Evolutionary conservation across 2,888 invertebrate genomes (phyloP).

Genomic region (Eudemis profundana): DNA sequence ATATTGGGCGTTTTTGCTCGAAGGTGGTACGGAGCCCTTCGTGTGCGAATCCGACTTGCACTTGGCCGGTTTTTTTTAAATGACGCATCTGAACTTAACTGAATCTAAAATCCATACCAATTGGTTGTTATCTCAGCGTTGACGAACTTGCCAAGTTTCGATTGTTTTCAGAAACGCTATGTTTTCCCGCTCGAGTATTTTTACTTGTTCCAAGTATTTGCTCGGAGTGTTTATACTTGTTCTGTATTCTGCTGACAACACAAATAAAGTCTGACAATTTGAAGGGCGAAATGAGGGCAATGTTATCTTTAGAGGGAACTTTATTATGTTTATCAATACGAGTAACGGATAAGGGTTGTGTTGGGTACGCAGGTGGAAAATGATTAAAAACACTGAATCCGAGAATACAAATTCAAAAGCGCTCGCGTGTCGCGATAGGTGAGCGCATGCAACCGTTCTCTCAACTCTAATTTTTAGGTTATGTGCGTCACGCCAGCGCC

Average conservation of each 20-base stretch:
- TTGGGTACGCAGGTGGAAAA: too few species aligned
- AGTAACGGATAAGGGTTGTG: too few species aligned
- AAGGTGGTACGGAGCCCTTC: too few species aligned
- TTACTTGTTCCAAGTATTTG: constrained; percentile 25
- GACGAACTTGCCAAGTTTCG: constrained; percentile 36
- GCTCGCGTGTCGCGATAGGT: too few species aligned
- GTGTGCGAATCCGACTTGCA: too few species aligned
- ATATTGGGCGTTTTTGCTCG: too few species aligned
- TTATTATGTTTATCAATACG: constrained; percentile 14
- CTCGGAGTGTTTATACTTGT: constrained; percentile 20
- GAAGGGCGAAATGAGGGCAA: constrained; percentile 11
- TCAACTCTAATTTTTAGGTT: too few species aligned
- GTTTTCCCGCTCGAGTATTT: constrained; percentile 25
- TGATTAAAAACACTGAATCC: too few species aligned
- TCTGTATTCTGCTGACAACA: constrained; percentile 12
- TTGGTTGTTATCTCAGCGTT: constrained; percentile 39
- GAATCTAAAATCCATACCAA: constrained; percentile 30
- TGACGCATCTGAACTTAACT: constrained; percentile 21
- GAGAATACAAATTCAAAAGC: too few species aligned
- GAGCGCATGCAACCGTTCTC: too few species aligned
- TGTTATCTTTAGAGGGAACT: constrained; percentile 6
- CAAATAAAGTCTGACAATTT: constrained; percentile 11
- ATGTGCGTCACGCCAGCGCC: too few species aligned
- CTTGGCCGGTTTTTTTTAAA: too few species aligned
- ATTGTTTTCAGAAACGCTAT: constrained; percentile 38